Evolutionary conservation across 2,797 vertebrate genomes (phyloP).

Genomic region (Oophaga sylvatica): DNA sequence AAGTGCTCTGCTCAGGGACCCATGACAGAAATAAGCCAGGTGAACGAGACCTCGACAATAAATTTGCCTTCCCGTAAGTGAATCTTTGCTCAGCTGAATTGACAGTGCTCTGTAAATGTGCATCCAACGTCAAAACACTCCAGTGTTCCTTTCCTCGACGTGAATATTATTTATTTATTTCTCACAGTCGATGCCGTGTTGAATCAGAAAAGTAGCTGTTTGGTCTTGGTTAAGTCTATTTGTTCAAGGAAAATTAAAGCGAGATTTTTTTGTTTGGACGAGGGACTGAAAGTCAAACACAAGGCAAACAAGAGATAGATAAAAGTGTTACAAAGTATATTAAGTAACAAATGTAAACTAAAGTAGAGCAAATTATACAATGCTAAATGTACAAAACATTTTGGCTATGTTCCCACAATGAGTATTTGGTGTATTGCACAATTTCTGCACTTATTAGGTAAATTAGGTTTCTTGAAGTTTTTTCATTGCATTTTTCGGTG

Average conservation of each 20-base stretch:
- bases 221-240: conserved; percentile 24
- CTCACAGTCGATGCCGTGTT: background rate
- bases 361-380: background rate
- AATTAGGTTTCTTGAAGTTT: no score
- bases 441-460: no score
- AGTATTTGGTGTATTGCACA: no score
- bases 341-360: background rate
- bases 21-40: background rate
- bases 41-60: conserved; percentile 13
- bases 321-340: conserved; percentile 8
- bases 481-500: no score
- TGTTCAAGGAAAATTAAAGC: conserved; percentile 26
- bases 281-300: background rate
- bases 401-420: no score
- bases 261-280: background rate
- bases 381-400: background rate
- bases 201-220: background rate
- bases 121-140: conserved; percentile 14
- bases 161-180: background rate
- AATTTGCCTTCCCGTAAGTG: conserved; percentile 11
- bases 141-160: background rate
- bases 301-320: background rate
- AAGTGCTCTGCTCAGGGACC: conserved; percentile 18
- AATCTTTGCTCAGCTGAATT: conserved; percentile 27
- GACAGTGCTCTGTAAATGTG: conserved; percentile 17